Percentiles rank a stretch among this genome's conserved stretches.
Evolutionary conservation across 2,113 vertebrate genomes (phyloP).

Genomic region (Scopus umbretta): DNA sequence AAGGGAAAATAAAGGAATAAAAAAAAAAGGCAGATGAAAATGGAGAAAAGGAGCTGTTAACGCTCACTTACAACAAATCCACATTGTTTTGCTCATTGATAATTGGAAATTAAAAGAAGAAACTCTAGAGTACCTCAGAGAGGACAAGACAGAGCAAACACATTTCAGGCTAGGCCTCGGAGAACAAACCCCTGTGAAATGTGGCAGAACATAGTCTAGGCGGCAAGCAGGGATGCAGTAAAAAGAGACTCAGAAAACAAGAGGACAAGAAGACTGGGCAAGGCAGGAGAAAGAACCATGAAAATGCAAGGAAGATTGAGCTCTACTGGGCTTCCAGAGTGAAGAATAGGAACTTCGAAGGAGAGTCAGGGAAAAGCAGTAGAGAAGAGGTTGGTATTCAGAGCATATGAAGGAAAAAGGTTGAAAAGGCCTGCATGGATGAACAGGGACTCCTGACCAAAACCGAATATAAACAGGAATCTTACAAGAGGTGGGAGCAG

Average conservation of each 20-base stretch:
- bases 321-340: background rate
- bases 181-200: background rate
- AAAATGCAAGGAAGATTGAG: background rate
- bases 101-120: background rate
- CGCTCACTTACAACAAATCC: background rate
- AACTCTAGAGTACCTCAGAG: background rate
- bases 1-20: background rate
- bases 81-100: background rate
- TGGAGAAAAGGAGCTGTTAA: background rate
- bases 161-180: fast-evolving
- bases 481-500: background rate
- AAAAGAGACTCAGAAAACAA: background rate
- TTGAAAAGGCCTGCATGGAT: background rate
- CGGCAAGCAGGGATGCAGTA: background rate
- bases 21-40: background rate
- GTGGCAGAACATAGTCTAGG: background rate
- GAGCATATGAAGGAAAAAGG: background rate
- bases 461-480: background rate
- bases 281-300: background rate
- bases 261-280: background rate
- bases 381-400: background rate
- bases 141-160: background rate
- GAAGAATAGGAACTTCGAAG: background rate
- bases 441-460: background rate
- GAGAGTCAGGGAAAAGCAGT: background rate